phyloP scores from a whole-genome alignment of 2,888 invertebrate genomes.

The Crossocerus cetratus region DNA sequence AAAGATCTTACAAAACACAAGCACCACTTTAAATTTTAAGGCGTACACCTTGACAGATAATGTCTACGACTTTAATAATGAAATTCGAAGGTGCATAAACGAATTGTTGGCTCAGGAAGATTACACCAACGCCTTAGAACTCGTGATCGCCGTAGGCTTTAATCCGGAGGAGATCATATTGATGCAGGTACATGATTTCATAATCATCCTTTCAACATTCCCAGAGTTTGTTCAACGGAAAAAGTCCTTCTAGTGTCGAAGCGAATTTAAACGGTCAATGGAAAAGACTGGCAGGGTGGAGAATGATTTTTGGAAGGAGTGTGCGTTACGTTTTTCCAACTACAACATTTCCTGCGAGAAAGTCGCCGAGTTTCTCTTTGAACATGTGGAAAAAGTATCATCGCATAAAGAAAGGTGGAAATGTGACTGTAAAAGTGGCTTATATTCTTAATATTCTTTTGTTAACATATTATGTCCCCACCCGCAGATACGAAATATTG shows the following conservation, averaged over 20 bases:
- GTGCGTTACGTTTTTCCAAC: conserved; percentile 81
- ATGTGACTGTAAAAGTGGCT: background rate
- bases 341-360: conserved; percentile 81
- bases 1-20: conserved; percentile 80
- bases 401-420: conserved; percentile 69
- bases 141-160: conserved; percentile 77
- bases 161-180: conserved; percentile 68
- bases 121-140: conserved; percentile 80
- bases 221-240: background rate
- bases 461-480: too few relatives aligned
- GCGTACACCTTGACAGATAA: conserved; percentile 77
- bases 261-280: conserved; percentile 76
- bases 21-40: conserved; percentile 79
- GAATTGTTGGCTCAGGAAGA: conserved; percentile 78
- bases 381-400: conserved; percentile 78
- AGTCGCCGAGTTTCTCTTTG: conserved; percentile 82
- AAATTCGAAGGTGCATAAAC: conserved; percentile 79
- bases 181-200: conserved; percentile 63
- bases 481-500: conserved; percentile 67
- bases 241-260: conserved; percentile 60
- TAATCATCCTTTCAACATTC: conserved; percentile 22
- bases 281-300: conserved; percentile 70
- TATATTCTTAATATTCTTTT: conserved; percentile 17
- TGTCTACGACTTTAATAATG: conserved; percentile 78
- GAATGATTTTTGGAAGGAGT: conserved; percentile 79